Conservation (phyloP, 2,888 invertebrate genomes). For the Phalera bucephala region DNA sequence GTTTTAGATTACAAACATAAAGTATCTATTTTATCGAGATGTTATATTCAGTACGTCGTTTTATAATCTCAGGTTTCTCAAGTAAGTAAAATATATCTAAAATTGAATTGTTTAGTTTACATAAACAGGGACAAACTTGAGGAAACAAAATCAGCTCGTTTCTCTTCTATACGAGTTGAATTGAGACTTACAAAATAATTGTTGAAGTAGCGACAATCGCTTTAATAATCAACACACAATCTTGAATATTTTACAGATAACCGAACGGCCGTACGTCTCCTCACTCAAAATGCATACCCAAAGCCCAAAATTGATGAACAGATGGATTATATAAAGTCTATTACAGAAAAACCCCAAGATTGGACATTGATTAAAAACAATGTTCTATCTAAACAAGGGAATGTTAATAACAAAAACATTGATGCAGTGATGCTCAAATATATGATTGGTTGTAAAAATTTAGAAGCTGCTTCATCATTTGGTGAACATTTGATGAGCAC, state of each 20-base stretch:
- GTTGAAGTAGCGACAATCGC: no score
- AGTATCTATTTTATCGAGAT: constrained; percentile 18
- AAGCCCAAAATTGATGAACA: constrained; percentile 37
- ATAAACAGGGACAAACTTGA: no score
- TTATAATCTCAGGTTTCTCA: constrained; percentile 20
- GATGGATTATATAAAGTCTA: constrained; percentile 52
- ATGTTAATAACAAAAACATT: constrained; percentile 74
- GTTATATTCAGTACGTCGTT: constrained; percentile 29
- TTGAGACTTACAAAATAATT: no score
- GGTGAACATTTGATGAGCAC: constrained; percentile 76
- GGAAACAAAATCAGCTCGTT: no score
- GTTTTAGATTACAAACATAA: no score
- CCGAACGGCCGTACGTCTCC: constrained; percentile 17
- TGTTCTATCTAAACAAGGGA: constrained; percentile 57
- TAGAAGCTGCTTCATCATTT: constrained; percentile 82
- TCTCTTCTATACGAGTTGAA: no score
- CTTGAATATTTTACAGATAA: constrained; percentile 40
- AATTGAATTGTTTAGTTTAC: no score
- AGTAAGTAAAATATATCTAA: no score
- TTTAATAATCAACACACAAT: no score
- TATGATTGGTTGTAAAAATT: constrained; percentile 66
- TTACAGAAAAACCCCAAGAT: constrained; percentile 41
- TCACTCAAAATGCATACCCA: constrained; percentile 14
- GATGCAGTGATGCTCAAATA: constrained; percentile 84
- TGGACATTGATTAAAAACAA: constrained; percentile 69